Evolutionary conservation across 2,797 vertebrate species (phyloP).

Genomic region (Pangasius mekongensis): DNA sequence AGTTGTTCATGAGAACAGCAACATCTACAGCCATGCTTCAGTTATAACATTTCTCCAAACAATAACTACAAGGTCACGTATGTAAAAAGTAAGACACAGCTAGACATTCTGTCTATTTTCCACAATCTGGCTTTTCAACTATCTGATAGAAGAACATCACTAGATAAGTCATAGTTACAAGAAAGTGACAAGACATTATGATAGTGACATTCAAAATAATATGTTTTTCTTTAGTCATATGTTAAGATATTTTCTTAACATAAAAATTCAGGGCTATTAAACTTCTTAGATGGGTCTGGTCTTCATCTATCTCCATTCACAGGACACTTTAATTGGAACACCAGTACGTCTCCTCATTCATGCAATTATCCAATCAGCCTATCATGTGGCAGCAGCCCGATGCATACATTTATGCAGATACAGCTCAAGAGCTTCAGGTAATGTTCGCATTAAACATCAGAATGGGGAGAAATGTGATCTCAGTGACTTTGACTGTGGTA

Average conservation of each 20-base stretch:
- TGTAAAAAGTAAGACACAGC: not conserved
- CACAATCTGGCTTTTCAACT: not conserved
- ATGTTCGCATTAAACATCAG: not conserved
- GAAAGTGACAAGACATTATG: not conserved
- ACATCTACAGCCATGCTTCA: not conserved
- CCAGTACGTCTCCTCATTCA: not conserved
- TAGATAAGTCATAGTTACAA: not conserved
- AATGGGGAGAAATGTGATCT: not conserved
- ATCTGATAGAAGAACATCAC: not conserved
- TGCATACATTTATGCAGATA: not conserved
- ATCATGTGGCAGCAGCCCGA: not conserved
- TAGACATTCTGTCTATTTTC: not conserved
- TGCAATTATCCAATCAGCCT: not conserved
- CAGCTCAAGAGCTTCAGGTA: not conserved
- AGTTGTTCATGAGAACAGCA: slow-evolving; percentile 9
- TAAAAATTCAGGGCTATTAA: not conserved
- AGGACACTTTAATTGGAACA: not conserved
- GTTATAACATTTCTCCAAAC: slow-evolving; percentile 1
- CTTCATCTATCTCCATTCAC: not conserved
- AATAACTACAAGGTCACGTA: slow-evolving; percentile 5
- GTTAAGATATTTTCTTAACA: not conserved
- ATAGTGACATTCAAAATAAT: not conserved
- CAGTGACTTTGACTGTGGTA: not conserved
- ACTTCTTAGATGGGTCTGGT: not conserved
- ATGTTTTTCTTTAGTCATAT: not conserved